Evolutionary conservation across 2,888 invertebrate species (phyloP), one percentile per base, ranked within the genome.

Genomic region (Mythimna impura): DNA sequence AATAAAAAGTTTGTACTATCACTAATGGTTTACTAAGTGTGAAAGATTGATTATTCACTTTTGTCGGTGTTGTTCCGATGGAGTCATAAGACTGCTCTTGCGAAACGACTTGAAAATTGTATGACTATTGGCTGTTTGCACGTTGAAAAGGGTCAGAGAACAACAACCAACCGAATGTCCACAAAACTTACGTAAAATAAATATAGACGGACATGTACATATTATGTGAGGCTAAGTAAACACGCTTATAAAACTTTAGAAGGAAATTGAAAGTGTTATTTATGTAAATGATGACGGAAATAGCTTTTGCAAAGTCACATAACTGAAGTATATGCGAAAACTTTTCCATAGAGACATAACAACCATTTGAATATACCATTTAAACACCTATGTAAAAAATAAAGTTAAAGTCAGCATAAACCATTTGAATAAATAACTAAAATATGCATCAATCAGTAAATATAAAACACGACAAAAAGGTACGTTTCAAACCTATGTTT

Each of bases 81-180:
- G 81, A 85, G 83, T 85, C 81, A 81, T 69, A 69, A 34, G 30
- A 64, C 64, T 10, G 58, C 17, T 66, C 34, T 84, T 84, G 66
- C 79, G 68, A 81, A 83, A 85, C 67, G 57, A 36, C n/a, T 3
- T 14, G 50, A 52, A 66, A 40, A 72, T 60, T 67, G 34, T 71
- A 66, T 36, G 22, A n/a, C 52, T 67, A 54, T 58, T 6, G 12
- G 4, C 14, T 20, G 9, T 55, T 50, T 61, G 20, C n/a, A 43
- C 34, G 0, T 14, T 61, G 7, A 17, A 79, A 65, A 67, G 63
- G 47, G 54, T 30, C 17, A 17, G 14, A 25, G 17, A 47, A 47
- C 47, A 47, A 47, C 47, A 47, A 17, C n/a, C n/a, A 6, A 61
- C 14, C n/a, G 43, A 54, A 50, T 30, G 22, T 17, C 47, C 7